Base-by-base conservation (phyloP, 2,797 vertebrate species). In the Pseudotriccus pelzelni region DNA sequence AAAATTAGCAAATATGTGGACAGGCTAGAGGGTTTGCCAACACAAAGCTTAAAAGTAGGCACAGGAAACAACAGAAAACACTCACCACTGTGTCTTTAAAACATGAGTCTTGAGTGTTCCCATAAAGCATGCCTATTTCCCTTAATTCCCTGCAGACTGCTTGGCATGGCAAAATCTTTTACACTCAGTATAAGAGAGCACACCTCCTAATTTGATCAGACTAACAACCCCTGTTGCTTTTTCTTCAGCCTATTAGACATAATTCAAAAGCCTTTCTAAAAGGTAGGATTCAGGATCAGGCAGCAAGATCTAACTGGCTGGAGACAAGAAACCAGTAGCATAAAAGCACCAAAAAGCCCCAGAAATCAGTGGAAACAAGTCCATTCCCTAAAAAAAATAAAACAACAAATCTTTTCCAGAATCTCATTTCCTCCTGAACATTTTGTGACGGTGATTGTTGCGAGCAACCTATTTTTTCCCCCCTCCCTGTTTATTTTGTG, bases 371-470 rank as follows among this genome's bases (percentile, higher is more conserved):
- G 66, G 70, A 93, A 94, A 95, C 83, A 91, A 90, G 67, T 63
- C n/a, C 67, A 69, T 83, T 92, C 52, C 68, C 90, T 92, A 44
- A 14, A 81, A 89, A 76, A 69, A 56, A 52, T 58, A n/a, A 22
- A 43, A 30, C 12, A 58, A 36, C 46, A 52, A 70, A 81, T 72
- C 41, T 62, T 70, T 88, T 91, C 63, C 88, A 90, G 86, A 84
- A 79, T 94, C 94, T 93, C 84, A 79, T 95, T 96, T 97, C 95
- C 93, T 96, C 64, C 64, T 91, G 90, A 93, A 96, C 95, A 94
- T 94, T 93, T 92, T 92, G 92, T 96, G 87, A 95, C 72, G 0
- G 0, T 9, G 66, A 68, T 94, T 91, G 89, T 95, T 96, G 62
- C 6, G 23, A 93, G 82, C 50, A 72, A 63, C 75, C 44, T 84